phyloP scores from a whole-genome alignment of 2,113 vertebrate genomes.

The Martes martes region DNA sequence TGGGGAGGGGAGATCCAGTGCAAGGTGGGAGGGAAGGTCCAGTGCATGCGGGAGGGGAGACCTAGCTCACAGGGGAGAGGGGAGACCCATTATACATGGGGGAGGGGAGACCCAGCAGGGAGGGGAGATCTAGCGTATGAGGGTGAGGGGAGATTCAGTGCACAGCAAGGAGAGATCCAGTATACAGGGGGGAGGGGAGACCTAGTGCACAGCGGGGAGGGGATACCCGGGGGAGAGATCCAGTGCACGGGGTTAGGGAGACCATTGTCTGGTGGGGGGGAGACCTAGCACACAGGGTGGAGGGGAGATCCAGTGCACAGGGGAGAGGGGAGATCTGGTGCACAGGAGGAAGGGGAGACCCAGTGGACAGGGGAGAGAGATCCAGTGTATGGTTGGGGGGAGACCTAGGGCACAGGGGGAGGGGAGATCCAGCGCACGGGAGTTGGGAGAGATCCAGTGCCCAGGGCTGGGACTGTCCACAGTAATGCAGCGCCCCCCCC shows the following conservation, averaged over 20 bases:
- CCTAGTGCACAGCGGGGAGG: background rate
- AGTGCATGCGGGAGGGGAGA: too few species aligned
- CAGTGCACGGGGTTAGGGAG: accelerated
- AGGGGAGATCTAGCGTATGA: accelerated
- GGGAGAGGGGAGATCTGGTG: accelerated
- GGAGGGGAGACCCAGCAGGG: too few species aligned
- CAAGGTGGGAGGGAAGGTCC: background rate
- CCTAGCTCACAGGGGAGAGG: background rate
- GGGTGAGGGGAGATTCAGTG: background rate
- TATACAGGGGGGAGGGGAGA: background rate
- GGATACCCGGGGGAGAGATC: background rate
- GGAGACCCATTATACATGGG: background rate
- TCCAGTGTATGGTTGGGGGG: too few species aligned
- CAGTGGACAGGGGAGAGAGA: background rate
- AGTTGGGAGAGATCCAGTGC: background rate
- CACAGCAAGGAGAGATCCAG: background rate
- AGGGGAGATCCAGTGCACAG: too few species aligned
- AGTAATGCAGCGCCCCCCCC: too few species aligned
- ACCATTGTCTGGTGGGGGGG: background rate
- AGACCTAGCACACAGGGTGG: background rate
- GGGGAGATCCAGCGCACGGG: background rate
- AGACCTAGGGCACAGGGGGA: too few species aligned
- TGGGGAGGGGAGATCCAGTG: background rate
- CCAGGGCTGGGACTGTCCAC: background rate
- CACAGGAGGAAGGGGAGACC: accelerated